Percentiles rank a stretch among this genome's conserved stretches.
Conservation (phyloP, 1,140 invertebrate genomes). For the Ladona fulva region DNA sequence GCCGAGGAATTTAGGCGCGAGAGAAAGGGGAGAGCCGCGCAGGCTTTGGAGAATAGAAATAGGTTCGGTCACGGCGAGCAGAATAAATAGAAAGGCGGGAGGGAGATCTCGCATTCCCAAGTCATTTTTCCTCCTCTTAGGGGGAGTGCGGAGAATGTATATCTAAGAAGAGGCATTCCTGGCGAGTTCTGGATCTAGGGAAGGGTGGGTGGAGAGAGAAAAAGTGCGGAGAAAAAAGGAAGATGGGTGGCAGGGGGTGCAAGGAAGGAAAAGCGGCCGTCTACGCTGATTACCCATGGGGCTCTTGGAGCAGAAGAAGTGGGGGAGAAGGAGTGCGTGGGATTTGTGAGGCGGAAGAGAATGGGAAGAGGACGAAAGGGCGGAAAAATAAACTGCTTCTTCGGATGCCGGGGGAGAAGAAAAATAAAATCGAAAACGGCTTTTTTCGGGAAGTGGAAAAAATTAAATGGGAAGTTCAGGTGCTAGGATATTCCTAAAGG, state of each 20-base stretch:
- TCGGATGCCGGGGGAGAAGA: background rate
- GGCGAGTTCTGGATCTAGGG: too few relatives aligned
- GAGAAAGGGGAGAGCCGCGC: too few relatives aligned
- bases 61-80: too few relatives aligned
- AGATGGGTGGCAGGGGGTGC: background rate
- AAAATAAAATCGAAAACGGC: background rate
- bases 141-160: too few relatives aligned
- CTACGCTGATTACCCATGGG: constrained; percentile 6
- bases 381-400: background rate
- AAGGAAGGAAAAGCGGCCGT: background rate
- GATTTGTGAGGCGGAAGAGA: constrained; percentile 2
- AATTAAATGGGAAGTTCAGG: constrained; percentile 1
- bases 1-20: too few relatives aligned
- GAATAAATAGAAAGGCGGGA: too few relatives aligned
- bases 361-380: background rate
- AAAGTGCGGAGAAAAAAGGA: too few relatives aligned
- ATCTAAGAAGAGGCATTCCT: too few relatives aligned
- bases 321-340: background rate
- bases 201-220: too few relatives aligned
- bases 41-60: too few relatives aligned
- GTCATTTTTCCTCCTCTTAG: too few relatives aligned
- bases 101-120: too few relatives aligned
- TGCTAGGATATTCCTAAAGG: background rate
- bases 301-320: background rate
- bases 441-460: constrained; percentile 3